Evolutionary conservation across 2,888 invertebrate genomes (phyloP), one percentile per base, ranked within the genome.

Genomic region (Atherix ibis): DNA sequence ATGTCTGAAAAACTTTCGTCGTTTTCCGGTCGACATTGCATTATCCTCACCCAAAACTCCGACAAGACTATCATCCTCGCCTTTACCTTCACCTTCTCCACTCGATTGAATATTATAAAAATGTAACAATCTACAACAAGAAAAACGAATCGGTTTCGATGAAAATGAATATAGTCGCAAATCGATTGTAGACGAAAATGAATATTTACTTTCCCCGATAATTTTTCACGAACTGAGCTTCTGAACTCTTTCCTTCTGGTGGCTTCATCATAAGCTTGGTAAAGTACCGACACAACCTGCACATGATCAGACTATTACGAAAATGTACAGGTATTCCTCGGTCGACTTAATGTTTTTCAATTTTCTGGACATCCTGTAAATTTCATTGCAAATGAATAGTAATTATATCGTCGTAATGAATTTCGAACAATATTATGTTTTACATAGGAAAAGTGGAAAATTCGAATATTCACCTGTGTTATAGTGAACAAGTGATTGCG

Each of bases 241-340:
- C 58, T 46, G 63, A 64, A 43, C 48, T 58, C 51, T 50, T 67
- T 51, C 52, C 52, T 39, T 70, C 68, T 1, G 66, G 66, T 3
- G 70, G 73, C 39, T 80, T 76, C 46, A 76, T 66, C 38, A 80
- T 64, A 33, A 83, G 56, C 39, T 77, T 71, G 45, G 77, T 76
- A 59, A 79, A 85, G 56, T 80, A 77, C 37, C 80, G 73, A 48
- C 85, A 87, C 16, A 78, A 60, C 61, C 84, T 85, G 61, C 87
- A 87, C 27, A 85, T 73, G 32, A 81, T 79, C 1, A 77, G 75
- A 39, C 76, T 74, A 46, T 74, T 52, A 2, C 62, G 55, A 47
- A 85, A 63, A 46, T 65, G 64, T 10, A 80, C 74, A 0, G 82
- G 83, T 32, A 87, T 66, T 2, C 73, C 68, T 43, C 75, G 73